Conservation (phyloP, 2,888 invertebrate genomes). For the Napeogenes inachia region DNA sequence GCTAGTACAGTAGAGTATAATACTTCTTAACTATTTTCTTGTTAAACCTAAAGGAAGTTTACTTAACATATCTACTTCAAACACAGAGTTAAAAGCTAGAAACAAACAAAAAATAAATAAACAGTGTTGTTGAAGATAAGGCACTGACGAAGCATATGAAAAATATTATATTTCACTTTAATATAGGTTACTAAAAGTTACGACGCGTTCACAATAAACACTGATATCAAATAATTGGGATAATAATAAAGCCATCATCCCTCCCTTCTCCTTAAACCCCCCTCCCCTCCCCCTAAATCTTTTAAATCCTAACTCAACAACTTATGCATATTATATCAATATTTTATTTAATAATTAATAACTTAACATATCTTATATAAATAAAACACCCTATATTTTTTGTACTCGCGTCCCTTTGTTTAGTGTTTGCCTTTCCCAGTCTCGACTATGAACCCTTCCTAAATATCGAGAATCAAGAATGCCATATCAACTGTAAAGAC, state of each 20-base stretch:
- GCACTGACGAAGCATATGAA: no score
- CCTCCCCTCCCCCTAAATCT: no score
- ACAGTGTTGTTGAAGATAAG: neutral
- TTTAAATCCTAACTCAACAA: no score
- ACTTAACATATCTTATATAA: no score
- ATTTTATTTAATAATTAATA: no score
- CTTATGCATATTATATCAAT: no score
- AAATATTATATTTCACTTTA: no score
- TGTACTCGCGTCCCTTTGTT: neutral
- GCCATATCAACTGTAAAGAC: conserved; percentile 7
- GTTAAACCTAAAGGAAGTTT: conserved; percentile 5
- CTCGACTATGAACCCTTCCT: conserved; percentile 27
- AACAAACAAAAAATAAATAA: neutral
- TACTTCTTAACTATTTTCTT: neutral
- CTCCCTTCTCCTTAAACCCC: no score
- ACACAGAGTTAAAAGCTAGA: conserved; percentile 7
- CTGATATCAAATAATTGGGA: no score
- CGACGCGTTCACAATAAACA: no score
- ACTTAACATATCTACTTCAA: neutral
- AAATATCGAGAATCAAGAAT: conserved; percentile 16
- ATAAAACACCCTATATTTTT: neutral
- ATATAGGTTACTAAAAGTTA: no score
- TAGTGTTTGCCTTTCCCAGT: conserved; percentile 61
- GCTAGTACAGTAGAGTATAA: neutral
- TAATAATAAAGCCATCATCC: no score